Conservation (phyloP, 2,797 vertebrate species). For the Remorina albescens region DNA sequence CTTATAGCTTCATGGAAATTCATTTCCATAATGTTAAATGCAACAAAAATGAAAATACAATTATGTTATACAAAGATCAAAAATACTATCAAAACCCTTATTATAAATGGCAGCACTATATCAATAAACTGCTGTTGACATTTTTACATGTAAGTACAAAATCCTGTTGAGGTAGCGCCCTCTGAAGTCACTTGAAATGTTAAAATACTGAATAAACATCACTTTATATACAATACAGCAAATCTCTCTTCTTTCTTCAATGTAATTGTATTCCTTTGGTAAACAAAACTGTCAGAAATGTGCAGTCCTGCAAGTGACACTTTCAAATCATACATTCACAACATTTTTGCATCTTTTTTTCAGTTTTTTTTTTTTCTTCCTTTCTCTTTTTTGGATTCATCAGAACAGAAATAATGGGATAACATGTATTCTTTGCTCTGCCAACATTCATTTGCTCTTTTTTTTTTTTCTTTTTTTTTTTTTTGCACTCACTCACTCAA, state of each 20-base stretch:
- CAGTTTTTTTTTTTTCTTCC: slow-evolving; percentile 27
- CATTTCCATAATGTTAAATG: slow-evolving; percentile 85
- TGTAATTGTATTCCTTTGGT: slow-evolving; percentile 88
- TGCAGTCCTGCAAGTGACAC: slow-evolving; percentile 86
- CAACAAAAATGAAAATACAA: slow-evolving; percentile 89
- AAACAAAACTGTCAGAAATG: slow-evolving; percentile 88
- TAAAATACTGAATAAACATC: slow-evolving; percentile 89
- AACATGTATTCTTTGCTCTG: slow-evolving; percentile 60
- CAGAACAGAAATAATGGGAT: slow-evolving; percentile 70
- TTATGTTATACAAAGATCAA: slow-evolving; percentile 92
- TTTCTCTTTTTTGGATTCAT: slow-evolving; percentile 69
- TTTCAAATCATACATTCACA: slow-evolving; percentile 85
- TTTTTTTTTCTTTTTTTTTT: background rate
- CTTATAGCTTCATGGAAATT: slow-evolving; percentile 88
- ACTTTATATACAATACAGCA: slow-evolving; percentile 88
- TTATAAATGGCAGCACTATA: slow-evolving; percentile 91
- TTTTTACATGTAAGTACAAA: slow-evolving; percentile 89
- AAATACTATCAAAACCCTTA: slow-evolving; percentile 91
- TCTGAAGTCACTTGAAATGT: slow-evolving; percentile 89
- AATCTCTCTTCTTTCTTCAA: slow-evolving; percentile 82
- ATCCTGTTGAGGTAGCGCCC: slow-evolving; percentile 89
- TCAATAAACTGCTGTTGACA: slow-evolving; percentile 89
- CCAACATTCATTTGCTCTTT: slow-evolving; percentile 83
- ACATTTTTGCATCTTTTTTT: slow-evolving; percentile 83
- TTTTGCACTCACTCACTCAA: slow-evolving; percentile 7